Conservation (phyloP, 2,888 invertebrate species). For the Rhamnusium bicolor region DNA sequence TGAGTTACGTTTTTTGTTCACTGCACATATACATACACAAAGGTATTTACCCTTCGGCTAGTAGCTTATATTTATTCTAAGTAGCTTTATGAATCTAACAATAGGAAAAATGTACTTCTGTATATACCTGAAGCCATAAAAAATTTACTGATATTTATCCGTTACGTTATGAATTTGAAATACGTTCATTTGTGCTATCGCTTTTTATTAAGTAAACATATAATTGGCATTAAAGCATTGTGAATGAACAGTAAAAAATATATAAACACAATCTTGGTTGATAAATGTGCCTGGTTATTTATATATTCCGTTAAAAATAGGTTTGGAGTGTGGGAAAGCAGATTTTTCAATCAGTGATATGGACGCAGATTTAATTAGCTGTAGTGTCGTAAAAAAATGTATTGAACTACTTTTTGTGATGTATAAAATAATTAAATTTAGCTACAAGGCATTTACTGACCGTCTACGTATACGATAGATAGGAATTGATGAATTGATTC, state of each 20-base stretch:
- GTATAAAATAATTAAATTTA: constrained; percentile 51
- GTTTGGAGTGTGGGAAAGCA: constrained; percentile 49
- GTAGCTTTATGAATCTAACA: constrained; percentile 13
- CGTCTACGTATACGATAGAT: constrained; percentile 39
- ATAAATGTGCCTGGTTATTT: constrained; percentile 42
- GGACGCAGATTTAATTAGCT: constrained; percentile 50
- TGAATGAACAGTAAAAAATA: neutral
- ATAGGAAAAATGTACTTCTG: constrained; percentile 19
- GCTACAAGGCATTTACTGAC: constrained; percentile 45
- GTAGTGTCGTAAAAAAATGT: constrained; percentile 45
- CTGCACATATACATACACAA: neutral
- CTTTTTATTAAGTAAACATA: neutral
- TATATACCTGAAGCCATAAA: constrained; percentile 18
- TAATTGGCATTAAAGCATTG: constrained; percentile 6
- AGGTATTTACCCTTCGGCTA: neutral
- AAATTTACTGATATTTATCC: constrained; percentile 11
- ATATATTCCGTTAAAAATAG: constrained; percentile 46
- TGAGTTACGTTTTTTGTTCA: neutral
- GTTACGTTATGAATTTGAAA: constrained; percentile 21
- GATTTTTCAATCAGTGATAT: constrained; percentile 50
- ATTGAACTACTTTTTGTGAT: constrained; percentile 49
- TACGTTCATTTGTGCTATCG: neutral
- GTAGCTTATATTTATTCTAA: constrained; percentile 18
- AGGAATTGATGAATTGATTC: constrained; percentile 50
- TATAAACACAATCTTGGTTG: neutral